Conservation (phyloP, 2,888 invertebrate genomes). For the Chloromyia formosa region DNA sequence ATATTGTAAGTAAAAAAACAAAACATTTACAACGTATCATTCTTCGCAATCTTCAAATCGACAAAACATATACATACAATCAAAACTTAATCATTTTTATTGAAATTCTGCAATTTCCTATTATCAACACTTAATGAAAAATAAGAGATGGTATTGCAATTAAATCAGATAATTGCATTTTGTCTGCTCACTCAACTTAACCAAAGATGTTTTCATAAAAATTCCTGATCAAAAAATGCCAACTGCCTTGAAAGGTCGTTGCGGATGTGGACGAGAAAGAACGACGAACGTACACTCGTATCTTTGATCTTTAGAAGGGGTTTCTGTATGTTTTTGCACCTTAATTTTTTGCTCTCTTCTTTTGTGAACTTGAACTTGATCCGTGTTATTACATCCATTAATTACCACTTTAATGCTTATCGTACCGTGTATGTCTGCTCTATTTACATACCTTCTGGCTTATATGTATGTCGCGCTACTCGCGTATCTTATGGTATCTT, state of each 20-base stretch:
- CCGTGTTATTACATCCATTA: conserved; percentile 14
- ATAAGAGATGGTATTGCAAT: conserved; percentile 1
- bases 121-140: background rate
- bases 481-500: too few relatives aligned
- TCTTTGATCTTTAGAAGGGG: conserved; percentile 19
- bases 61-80: too few relatives aligned
- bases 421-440: conserved; percentile 6
- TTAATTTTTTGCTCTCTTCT: background rate
- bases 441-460: background rate
- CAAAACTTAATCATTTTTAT: too few relatives aligned
- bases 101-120: conserved; percentile 13
- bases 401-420: background rate
- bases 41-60: too few relatives aligned
- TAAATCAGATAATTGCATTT: conserved; percentile 24
- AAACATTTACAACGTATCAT: too few relatives aligned
- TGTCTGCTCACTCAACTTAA: background rate
- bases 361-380: conserved; percentile 32
- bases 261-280: conserved; percentile 31
- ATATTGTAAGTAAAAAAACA: too few relatives aligned
- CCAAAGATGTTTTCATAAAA: conserved; percentile 27
- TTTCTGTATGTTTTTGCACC: background rate
- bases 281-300: background rate
- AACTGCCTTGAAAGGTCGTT: conserved; percentile 40
- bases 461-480: too few relatives aligned
- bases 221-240: conserved; percentile 37